These are phyloP conservation scores for Peromyscus melanophrys DNA, from an alignment of 2,797 vertebrate genomes.

Conservation along the genomic window DNA sequence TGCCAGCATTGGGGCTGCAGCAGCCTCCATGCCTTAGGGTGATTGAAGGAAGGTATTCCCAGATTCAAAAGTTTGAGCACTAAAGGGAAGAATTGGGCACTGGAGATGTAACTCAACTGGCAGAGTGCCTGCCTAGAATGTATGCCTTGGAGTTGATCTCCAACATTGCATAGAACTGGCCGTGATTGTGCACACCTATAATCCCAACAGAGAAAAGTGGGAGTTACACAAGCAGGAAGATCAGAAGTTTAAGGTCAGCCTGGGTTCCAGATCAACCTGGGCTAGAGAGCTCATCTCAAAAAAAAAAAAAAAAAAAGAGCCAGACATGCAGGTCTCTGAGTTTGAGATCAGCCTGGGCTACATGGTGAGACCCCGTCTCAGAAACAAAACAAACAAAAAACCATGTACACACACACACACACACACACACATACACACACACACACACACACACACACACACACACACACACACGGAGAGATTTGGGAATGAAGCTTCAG, in stretches of 20 bases:
- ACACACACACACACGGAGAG: neutral
- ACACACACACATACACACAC: too few relatives aligned
- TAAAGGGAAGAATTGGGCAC: neutral
- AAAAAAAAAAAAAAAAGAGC: neutral
- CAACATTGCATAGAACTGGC: neutral
- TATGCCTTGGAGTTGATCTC: neutral
- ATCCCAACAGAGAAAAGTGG: neutral
- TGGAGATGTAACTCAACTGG: neutral
- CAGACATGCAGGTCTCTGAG: neutral
- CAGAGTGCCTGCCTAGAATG: neutral
- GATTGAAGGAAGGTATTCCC: neutral
- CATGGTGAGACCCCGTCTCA: neutral
- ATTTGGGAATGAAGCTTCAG: neutral
- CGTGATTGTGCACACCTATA: neutral
- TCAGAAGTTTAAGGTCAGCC: neutral
- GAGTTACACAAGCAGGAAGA: neutral
- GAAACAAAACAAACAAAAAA: neutral
- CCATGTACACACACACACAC: neutral
- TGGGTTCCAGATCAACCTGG: neutral
- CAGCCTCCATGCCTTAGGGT: neutral
- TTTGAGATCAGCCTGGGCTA: neutral
- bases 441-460: too few relatives aligned
- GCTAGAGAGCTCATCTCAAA: neutral
- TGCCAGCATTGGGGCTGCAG: neutral
- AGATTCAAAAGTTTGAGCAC: constrained; percentile 28